Evolutionary conservation across 2,113 vertebrate genomes (phyloP), one percentile per base, ranked within the genome.

Genomic region (Rhizomys pruinosus): DNA sequence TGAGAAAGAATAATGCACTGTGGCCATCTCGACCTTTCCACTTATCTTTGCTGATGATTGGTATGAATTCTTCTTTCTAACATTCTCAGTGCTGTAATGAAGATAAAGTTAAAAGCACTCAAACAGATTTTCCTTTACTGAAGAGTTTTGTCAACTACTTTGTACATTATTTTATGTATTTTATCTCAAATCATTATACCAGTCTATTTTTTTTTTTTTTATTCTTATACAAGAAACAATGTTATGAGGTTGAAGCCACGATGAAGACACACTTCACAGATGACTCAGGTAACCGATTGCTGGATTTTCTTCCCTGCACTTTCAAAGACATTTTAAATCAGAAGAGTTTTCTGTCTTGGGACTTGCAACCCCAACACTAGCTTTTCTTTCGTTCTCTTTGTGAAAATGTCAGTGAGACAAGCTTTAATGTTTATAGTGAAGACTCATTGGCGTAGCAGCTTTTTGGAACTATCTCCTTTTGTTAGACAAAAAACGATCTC

Each of bases 291-390:
- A 82, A 89, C 52, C 47, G 8, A 69, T 29, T 90, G 23, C 37
- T 78, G 27, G 73, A 71, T 87, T 92, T 95, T 91, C 37, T 85
- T 89, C 55, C 15, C 13, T 77, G 22, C 3, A 22, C 78, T 92
- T 96, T 92, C 39, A 64, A 6, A 66, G 44, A 78, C 42, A 94
- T 80, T 96, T 84, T 47, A 68, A 77, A 32, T 81, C 89, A 81
- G 68, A 93, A 90, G 64, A 84, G 34, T 15, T 16, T 87, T 90
- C 72, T 29, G 69, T 82, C 4, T 88, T 72, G 42, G 11, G 17
- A 66, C 42, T 78, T 72, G 90, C 44, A 73, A 44, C 7, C 42
- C 1, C 10, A 42, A n/a, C 5, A 39, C 3, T 47, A 3, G 8
- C 3, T 15, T 81, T 17, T 7, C 68, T 15, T 55, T 52, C 47